Base-by-base conservation (phyloP, 1,140 invertebrate species). In the Neodiprion lecontei region DNA sequence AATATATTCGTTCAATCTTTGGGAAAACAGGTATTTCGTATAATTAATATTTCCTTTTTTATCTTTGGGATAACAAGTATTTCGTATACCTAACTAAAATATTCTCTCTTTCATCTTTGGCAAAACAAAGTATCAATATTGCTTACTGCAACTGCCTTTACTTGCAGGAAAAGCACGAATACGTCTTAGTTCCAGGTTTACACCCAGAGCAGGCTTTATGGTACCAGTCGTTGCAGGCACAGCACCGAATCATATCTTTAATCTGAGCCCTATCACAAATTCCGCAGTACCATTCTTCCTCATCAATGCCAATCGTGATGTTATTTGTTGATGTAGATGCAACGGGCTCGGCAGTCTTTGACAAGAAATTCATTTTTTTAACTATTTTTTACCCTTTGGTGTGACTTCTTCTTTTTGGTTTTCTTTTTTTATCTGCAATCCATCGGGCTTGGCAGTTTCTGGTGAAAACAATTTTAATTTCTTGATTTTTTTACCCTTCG, bases 191-290 rank as follows among this genome's bases (percentile, higher is more conserved):
- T 11, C 50, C 50, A 2, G 50, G 50, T n/a, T 53, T 53, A 14
- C 2, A 53, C 50, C 1, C 1, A 53, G 50, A 53, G 50, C 50
- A 53, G 1, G 50, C 50, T 53, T 53, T n/a, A 53, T 1, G 50
- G 50, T 53, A 53, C 50, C 50, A 53, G 50, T n/a, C 50, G 50
- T 53, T 53, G 2, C 50, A 1, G 50, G 50, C 50, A 53, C 50
- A 53, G n/a, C 50, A 53, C 50, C 50, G 50, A 53, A 53, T 53
- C 50, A 53, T 53, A 14, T 53, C 50, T 53, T 53, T 53, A 14
- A 53, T 53, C 50, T 53, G 50, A 53, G 50, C 50, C n/a, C 50
- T 53, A 14, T 53, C 50, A 53, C 50, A 53, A 53, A 53, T 53
- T 10, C 50, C 50, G 50, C 50, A 1, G n/a, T 53, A 53, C 50